Base-by-base conservation (phyloP, 2,888 invertebrate species). In the Drosophila aldrichi region DNA sequence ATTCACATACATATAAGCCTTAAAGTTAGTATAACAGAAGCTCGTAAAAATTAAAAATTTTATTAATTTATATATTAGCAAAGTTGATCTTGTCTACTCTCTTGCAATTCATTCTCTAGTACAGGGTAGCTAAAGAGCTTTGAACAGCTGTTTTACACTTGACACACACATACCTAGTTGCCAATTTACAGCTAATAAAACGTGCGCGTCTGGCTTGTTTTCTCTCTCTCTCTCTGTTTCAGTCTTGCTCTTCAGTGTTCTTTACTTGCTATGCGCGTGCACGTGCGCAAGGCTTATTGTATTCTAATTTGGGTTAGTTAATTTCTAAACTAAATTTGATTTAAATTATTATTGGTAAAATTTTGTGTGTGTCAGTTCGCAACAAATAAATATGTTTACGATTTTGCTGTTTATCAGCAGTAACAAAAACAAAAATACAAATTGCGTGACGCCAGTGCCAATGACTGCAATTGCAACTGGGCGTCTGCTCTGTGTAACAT, bases 391-490 rank as follows among this genome's bases (percentile, higher is more conserved):
- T 72, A 68, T 84, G 79, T 83, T 87, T 81, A 79, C 79, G 68
- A 69, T 38, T 63, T 60, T 49, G 44, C 55, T 54, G 68, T 60
- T 78, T 79, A 81, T 81, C 76, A 75, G n/a, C 46, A 41, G 20
- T 29, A 52, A 40, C 9, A 54, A 40, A 10, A 71, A 29, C 29
- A 81, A 71, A 57, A 63, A 74, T 20, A 74, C 65, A 77, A 73
- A 58, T 75, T 81, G 56, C 87, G 85, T 85, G 85, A 89, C 88
- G 88, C 60, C 77, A 71, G 71, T 70, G 73, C 79, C 77, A 82
- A 46, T 56, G 74, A 70, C 63, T 79, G 74, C 58, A 59, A 65
- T 74, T 74, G 63, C 57, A 65, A 62, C 38, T 43, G 63, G 55
- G 62, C 55, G 76, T 54, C 52, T 57, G 62, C 57, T 74, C 81